Conservation (phyloP, 1,140 invertebrate genomes). For the Reticulitermes speratus region DNA sequence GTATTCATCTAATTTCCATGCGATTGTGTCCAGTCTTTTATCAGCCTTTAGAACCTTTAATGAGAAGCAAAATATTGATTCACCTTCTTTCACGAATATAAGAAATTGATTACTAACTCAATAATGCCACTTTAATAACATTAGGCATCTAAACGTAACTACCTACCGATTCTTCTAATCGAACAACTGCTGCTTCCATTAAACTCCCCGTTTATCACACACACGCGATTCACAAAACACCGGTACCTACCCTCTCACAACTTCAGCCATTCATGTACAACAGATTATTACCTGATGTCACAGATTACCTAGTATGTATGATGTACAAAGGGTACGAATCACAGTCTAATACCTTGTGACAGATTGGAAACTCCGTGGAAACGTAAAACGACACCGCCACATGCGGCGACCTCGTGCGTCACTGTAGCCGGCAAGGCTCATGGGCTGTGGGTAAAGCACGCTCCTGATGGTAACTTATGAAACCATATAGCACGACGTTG, state of each 20-base stretch:
- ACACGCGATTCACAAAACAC: background rate
- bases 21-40: conserved; percentile 49
- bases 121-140: too few species aligned
- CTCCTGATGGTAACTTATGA: too few species aligned
- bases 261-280: background rate
- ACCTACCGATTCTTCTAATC: background rate
- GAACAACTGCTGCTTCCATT: background rate
- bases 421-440: too few species aligned
- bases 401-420: too few species aligned
- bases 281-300: too few species aligned
- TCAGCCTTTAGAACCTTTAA: conserved; percentile 47
- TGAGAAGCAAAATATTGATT: conserved; percentile 29
- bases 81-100: background rate
- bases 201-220: background rate
- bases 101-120: background rate
- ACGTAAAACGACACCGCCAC: too few species aligned
- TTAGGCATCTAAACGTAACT: background rate
- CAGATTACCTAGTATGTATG: too few species aligned
- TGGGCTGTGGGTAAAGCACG: too few species aligned
- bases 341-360: too few species aligned
- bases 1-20: conserved; percentile 50
- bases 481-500: too few species aligned
- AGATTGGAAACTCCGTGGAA: too few species aligned
- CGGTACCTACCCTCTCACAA: background rate
- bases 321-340: too few species aligned